Evolutionary conservation across 1,140 invertebrate genomes (phyloP).

Genomic region (Cherax destructor): DNA sequence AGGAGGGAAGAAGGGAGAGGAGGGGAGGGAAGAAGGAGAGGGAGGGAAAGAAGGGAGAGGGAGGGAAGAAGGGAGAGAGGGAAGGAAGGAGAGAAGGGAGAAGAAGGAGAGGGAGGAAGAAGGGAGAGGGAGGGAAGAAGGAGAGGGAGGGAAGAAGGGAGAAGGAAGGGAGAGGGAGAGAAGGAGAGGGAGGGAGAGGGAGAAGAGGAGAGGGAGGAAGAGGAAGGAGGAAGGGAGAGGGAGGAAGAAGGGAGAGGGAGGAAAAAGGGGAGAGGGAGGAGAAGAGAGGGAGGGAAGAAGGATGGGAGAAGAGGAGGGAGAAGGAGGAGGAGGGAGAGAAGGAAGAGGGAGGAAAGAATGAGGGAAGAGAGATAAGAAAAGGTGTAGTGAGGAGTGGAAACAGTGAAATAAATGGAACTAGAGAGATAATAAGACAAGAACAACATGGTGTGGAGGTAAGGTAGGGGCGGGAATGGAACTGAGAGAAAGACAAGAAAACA

Average conservation of each 20-base stretch:
- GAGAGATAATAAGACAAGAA: no score
- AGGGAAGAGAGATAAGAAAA: no score
- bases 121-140: neutral
- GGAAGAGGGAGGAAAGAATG: no score
- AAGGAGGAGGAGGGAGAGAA: no score
- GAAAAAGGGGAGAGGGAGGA: neutral
- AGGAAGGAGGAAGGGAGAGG: neutral
- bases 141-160: neutral
- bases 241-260: neutral
- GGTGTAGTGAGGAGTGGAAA: no score
- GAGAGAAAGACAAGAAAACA: no score
- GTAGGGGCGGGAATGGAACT: no score
- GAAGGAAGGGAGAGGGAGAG: neutral
- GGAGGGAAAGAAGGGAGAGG: neutral
- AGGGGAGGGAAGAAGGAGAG: neutral
- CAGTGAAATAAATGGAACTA: no score
- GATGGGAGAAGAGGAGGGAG: neutral
- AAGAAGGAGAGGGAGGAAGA: neutral
- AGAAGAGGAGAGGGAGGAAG: neutral
- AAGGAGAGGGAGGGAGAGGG: neutral
- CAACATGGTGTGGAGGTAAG: no score
- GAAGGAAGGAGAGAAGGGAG: neutral
- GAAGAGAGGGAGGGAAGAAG: no score
- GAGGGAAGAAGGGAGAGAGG: neutral
- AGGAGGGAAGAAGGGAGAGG: neutral